Evolutionary conservation across 2,797 vertebrate species (phyloP).

Genomic region (Ambastaia sidthimunki): DNA sequence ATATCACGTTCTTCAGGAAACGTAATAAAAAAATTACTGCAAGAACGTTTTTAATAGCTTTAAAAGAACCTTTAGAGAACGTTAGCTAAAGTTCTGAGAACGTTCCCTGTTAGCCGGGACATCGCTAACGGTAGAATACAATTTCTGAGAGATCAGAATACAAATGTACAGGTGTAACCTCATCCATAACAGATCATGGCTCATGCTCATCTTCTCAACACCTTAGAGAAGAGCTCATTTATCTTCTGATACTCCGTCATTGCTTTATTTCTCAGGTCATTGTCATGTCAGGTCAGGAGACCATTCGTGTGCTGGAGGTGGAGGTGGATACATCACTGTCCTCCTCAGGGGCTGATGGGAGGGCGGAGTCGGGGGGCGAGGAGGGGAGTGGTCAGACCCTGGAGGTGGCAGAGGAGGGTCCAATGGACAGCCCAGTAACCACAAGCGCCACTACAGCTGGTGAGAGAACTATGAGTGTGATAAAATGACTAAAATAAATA

Average conservation of each 20-base stretch:
- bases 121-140: neutral
- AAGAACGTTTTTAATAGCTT: too few species aligned
- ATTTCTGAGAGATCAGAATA: slow-evolving; percentile 27
- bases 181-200: slow-evolving; percentile 19
- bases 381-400: slow-evolving; percentile 57
- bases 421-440: slow-evolving; percentile 56
- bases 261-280: slow-evolving; percentile 82
- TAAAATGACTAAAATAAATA: slow-evolving; percentile 24
- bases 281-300: slow-evolving; percentile 96
- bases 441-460: slow-evolving; percentile 64
- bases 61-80: too few species aligned
- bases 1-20: too few species aligned
- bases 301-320: slow-evolving; percentile 92
- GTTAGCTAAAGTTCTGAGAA: too few species aligned
- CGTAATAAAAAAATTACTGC: too few species aligned
- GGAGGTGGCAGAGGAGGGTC: slow-evolving; percentile 62
- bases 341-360: slow-evolving; percentile 65
- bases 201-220: slow-evolving; percentile 18
- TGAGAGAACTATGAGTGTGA: slow-evolving; percentile 56
- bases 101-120: neutral
- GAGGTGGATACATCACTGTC: slow-evolving; percentile 84
- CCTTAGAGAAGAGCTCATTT: neutral
- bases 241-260: neutral
- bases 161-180: slow-evolving; percentile 1
- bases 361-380: slow-evolving; percentile 65